These are phyloP conservation scores for Labia minor DNA, from an alignment of 2,888 invertebrate species.

Conservation along the genomic window DNA sequence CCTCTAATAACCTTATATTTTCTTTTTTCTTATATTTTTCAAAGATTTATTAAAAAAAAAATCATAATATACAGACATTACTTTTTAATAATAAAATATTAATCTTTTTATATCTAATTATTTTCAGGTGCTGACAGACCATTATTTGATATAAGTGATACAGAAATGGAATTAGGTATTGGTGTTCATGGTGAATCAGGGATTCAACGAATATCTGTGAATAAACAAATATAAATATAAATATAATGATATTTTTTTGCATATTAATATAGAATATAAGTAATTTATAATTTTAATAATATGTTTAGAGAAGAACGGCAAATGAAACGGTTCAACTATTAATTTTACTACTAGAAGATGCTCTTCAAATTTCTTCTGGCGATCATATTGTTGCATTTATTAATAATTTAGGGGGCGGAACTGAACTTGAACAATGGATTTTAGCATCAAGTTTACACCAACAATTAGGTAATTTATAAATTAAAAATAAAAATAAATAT, in stretches of 20 bases:
- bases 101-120: no score
- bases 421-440: conserved; percentile 64
- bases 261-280: background rate
- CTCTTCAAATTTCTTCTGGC: conserved; percentile 31
- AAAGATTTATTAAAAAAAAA: background rate
- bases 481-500: background rate
- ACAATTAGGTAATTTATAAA: conserved; percentile 46
- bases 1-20: no score
- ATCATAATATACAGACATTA: no score
- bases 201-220: conserved; percentile 39
- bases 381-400: conserved; percentile 51
- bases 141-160: conserved; percentile 35
- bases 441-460: conserved; percentile 52
- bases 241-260: conserved; percentile 3
- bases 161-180: conserved; percentile 46
- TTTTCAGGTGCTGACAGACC: conserved; percentile 28
- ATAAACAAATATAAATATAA: conserved; percentile 15
- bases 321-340: conserved; percentile 35
- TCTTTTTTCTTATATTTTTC: conserved; percentile 27
- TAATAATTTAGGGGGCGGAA: conserved; percentile 68
- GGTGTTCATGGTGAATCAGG: conserved; percentile 48
- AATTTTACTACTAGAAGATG: conserved; percentile 35
- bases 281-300: conserved; percentile 8
- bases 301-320: conserved; percentile 32
- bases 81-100: no score